Conservation (phyloP, 2,888 invertebrate species). For the Drosophila lutescens region DNA sequence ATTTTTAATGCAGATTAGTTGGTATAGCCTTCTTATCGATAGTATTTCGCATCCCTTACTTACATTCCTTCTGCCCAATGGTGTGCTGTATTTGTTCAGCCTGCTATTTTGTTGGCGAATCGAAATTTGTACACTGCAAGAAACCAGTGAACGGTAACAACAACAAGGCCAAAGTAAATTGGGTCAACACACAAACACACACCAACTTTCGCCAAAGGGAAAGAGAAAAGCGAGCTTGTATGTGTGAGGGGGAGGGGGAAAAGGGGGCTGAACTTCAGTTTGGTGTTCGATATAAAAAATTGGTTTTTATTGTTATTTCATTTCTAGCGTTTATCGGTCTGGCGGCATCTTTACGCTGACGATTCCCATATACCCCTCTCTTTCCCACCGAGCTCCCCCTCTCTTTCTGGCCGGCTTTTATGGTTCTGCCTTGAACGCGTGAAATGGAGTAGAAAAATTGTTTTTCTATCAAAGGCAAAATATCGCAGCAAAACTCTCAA, state of each 20-base stretch:
- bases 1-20: no score
- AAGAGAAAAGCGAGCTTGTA: not conserved
- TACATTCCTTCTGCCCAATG: slow-evolving; percentile 5
- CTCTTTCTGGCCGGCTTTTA: slow-evolving; percentile 18
- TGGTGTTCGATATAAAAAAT: slow-evolving; percentile 60
- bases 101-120: slow-evolving; percentile 3
- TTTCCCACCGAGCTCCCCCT: slow-evolving; percentile 3
- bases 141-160: slow-evolving; percentile 48
- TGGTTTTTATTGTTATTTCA: slow-evolving; percentile 73
- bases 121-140: slow-evolving; percentile 44
- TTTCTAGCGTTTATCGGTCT: slow-evolving; percentile 73
- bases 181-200: slow-evolving; percentile 26
- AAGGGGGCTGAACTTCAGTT: slow-evolving; percentile 32
- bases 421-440: slow-evolving; percentile 72
- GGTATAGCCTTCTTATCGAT: not conserved
- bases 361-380: slow-evolving; percentile 13
- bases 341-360: slow-evolving; percentile 75
- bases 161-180: slow-evolving; percentile 36
- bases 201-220: slow-evolving; percentile 52
- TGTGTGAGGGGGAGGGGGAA: not conserved
- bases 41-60: not conserved
- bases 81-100: not conserved
- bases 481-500: slow-evolving; percentile 57
- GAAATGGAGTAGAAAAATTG: slow-evolving; percentile 81
- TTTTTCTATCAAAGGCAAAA: slow-evolving; percentile 77